A percentile compares a stretch with the other conserved stretches of the same genome.
Evolutionary conservation across 2,888 invertebrate species (phyloP).

Genomic region (Protonemura montana): DNA sequence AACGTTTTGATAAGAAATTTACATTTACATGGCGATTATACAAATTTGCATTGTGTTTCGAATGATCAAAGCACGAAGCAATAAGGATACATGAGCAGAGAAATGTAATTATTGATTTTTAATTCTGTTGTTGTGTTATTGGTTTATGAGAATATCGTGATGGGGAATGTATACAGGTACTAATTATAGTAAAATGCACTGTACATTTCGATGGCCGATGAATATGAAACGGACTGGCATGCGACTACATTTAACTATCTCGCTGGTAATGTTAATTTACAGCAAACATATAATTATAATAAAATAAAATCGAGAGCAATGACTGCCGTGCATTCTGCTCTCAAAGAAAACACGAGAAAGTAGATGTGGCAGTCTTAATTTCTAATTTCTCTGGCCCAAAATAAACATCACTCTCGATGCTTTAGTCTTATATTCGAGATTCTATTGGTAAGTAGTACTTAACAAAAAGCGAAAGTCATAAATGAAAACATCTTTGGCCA

Average conservation of each 20-base stretch:
- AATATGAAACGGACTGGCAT: not conserved
- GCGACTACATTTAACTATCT: not conserved
- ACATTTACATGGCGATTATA: not conserved
- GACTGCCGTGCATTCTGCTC: not conserved
- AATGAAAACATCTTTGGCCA: constrained; percentile 12
- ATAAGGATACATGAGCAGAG: not conserved
- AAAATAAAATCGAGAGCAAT: not conserved
- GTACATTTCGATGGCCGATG: not conserved
- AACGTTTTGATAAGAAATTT: not conserved
- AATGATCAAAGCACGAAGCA: not conserved
- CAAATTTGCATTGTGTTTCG: not conserved
- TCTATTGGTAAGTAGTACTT: not conserved
- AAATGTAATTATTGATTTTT: constrained; percentile 4
- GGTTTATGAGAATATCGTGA: not conserved
- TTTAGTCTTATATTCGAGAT: constrained; percentile 19
- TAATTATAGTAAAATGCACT: not conserved
- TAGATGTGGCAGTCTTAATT: not conserved
- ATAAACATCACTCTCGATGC: constrained; percentile 32
- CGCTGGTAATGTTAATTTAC: not conserved
- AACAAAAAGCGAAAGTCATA: not conserved
- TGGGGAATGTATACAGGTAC: not conserved
- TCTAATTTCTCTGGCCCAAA: constrained; percentile 36
- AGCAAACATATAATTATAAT: not conserved
- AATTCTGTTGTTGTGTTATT: not conserved
- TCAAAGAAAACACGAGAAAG: not conserved